Percentiles rank a stretch among this genome's conserved stretches.
Conservation (phyloP, 2,113 vertebrate genomes). For the Cyanoramphus novaezelandiae region DNA sequence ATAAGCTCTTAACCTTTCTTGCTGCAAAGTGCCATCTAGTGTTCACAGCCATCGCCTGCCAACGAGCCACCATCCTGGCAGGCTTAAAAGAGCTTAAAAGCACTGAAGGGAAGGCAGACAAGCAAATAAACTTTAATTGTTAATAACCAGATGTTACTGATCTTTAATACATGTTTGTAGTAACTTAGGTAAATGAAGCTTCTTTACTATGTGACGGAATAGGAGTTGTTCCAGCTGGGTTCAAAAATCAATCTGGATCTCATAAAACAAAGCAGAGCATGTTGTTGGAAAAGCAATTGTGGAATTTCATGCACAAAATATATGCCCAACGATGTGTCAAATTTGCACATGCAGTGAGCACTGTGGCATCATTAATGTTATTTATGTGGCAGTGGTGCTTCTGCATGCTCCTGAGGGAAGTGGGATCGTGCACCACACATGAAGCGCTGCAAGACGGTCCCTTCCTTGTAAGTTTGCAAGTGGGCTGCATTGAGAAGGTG, state of each 20-base stretch:
- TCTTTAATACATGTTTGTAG: background rate
- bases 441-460: accelerated
- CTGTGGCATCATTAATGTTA: background rate
- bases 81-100: background rate
- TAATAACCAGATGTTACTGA: background rate
- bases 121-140: background rate
- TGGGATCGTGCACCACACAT: accelerated
- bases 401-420: background rate
- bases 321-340: background rate
- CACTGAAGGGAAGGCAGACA: background rate
- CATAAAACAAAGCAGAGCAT: accelerated
- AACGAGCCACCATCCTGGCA: accelerated
- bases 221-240: background rate
- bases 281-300: background rate
- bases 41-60: background rate
- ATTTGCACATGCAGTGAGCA: background rate
- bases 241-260: background rate
- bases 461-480: accelerated
- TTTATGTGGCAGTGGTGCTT: background rate
- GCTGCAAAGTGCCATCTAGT: conserved; percentile 75
- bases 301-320: background rate
- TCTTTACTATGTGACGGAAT: background rate
- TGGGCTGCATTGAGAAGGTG: background rate
- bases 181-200: background rate
- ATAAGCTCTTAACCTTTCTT: conserved; percentile 45